Conservation (phyloP, 2,797 vertebrate genomes). For the Microtus californicus region DNA sequence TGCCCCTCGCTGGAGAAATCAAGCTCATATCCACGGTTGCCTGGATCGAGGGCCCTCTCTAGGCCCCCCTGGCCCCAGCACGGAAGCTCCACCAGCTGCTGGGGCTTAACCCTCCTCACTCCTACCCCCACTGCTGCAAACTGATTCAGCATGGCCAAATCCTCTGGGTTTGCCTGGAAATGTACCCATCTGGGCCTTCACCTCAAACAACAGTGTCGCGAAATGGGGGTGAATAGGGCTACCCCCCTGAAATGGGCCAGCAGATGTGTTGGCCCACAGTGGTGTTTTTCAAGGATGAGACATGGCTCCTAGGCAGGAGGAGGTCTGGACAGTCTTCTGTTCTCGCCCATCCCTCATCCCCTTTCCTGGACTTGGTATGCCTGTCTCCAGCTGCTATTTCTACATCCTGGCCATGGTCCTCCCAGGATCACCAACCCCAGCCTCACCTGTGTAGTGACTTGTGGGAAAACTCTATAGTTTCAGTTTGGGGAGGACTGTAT, state of each 20-base stretch:
- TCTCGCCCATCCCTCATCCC: accelerated
- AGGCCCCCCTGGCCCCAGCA: background rate
- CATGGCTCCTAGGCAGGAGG: background rate
- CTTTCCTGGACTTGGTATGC: background rate
- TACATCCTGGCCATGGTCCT: accelerated
- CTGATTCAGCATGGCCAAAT: accelerated
- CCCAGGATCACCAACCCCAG: background rate
- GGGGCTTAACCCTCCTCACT: background rate
- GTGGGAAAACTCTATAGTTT: background rate
- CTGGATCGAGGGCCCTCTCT: background rate
- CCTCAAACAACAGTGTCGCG: accelerated
- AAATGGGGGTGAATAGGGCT: accelerated
- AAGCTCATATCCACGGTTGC: background rate
- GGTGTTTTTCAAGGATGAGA: background rate
- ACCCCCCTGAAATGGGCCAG: background rate
- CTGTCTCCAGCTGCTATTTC: background rate
- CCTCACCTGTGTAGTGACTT: background rate
- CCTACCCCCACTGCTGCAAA: background rate
- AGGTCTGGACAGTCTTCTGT: background rate
- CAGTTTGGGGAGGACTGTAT: background rate
- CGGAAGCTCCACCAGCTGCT: background rate
- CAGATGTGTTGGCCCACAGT: background rate
- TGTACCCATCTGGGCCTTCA: background rate
- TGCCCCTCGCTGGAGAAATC: conserved; percentile 57
- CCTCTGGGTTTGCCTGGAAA: background rate